A percentile compares a stretch with the other conserved stretches of the same genome.
Evolutionary conservation across 64 coral and sea anemone genomes (phyloP).

Genomic region (Cladopsammia gracilis): DNA sequence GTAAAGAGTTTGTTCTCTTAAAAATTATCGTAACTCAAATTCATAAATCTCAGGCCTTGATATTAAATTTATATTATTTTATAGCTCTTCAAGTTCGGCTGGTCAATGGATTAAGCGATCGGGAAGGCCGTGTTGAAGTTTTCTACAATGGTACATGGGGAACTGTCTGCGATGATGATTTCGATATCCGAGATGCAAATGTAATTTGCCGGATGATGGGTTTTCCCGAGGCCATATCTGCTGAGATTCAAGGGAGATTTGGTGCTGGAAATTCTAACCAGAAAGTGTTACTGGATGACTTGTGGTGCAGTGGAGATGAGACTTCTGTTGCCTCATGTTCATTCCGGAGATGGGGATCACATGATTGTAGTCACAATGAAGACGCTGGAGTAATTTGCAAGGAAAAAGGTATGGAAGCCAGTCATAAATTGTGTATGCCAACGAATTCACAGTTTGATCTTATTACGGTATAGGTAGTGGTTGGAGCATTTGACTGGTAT

Average conservation of each 20-base stretch:
- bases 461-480: no score
- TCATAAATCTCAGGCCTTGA: no score
- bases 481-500: no score
- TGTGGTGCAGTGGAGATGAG: constrained; percentile 69
- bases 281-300: constrained; percentile 51
- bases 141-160: constrained; percentile 64
- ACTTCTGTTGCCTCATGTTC: constrained; percentile 33
- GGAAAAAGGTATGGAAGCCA: constrained; percentile 11
- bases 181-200: constrained; percentile 52
- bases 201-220: constrained; percentile 70
- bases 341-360: constrained; percentile 44
- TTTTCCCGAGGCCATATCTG: constrained; percentile 44
- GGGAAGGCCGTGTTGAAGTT: constrained; percentile 63
- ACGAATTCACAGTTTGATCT: no score
- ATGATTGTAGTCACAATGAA: constrained; percentile 53
- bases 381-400: constrained; percentile 56
- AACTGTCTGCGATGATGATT: constrained; percentile 69
- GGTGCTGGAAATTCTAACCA: constrained; percentile 25
- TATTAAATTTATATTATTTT: no score
- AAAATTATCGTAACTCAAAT: no score
- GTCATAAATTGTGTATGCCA: no score
- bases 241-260: constrained; percentile 17
- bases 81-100: constrained; percentile 61
- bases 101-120: constrained; percentile 26
- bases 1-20: no score